phyloP scores from a whole-genome alignment of 2,113 vertebrate genomes.

The Parotia lawesii region DNA sequence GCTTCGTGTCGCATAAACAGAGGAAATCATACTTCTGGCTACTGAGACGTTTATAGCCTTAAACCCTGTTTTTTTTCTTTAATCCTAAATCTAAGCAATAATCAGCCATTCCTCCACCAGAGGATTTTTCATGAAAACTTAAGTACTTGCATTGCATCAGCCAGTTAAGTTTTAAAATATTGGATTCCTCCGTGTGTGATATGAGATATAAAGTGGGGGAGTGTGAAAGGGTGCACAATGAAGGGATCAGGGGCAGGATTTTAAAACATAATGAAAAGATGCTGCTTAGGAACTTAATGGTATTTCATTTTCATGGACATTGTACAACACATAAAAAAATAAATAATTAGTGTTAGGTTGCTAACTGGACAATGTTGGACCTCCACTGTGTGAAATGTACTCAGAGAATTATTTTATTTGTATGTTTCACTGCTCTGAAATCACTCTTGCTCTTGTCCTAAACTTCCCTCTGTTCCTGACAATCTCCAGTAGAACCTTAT shows the following conservation, averaged over 20 bases:
- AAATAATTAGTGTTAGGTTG: background rate
- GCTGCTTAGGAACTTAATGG: background rate
- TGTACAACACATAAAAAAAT: background rate
- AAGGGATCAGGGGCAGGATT: background rate
- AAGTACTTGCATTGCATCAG: background rate
- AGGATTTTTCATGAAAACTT: background rate
- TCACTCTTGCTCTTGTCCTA: background rate
- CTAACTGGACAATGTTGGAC: background rate
- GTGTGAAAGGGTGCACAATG: background rate
- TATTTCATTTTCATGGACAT: background rate
- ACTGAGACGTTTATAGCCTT: background rate
- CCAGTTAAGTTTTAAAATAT: background rate
- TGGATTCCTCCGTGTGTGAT: background rate
- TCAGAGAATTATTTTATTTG: background rate
- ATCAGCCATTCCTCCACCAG: background rate
- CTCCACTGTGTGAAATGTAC: accelerated
- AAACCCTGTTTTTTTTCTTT: background rate
- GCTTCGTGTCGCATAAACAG: background rate
- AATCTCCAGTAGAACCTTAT: background rate
- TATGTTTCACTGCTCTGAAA: background rate
- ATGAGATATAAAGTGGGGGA: background rate
- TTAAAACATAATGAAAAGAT: accelerated
- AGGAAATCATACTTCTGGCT: background rate
- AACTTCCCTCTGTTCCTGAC: background rate
- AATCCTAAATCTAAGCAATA: background rate